Evolutionary conservation across 1,140 invertebrate species (phyloP), one percentile per base, ranked within the genome.

Genomic region (Drosophila rhopaloa): DNA sequence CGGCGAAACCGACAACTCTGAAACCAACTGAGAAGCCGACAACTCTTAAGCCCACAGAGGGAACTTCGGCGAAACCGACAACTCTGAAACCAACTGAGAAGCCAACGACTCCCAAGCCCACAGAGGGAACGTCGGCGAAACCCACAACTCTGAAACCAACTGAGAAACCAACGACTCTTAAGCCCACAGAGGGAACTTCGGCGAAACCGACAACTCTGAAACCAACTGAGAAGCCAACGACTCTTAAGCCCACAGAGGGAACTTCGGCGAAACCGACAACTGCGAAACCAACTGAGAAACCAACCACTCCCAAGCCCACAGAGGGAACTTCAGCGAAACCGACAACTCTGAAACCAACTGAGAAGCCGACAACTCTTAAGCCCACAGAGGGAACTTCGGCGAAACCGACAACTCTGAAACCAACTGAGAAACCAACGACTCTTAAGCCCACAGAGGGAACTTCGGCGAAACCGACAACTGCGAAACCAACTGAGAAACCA

Each of bases 331-430:
- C 75, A 24, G 46, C 40, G 0, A 57, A 68, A 1, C n/a, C 46
- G 0, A 51, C 53, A 3, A 43, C 70, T 14, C 0, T 8, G 5
- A 35, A 50, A 4, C 44, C 56, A 5, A 65, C 48, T 0, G 32
- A 55, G 11, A 50, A 40, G 5, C 40, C 48, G 0, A 38, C 62
- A 4, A 68, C 41, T n/a, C 9, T 24, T 0, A 59, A 41, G 3
- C 47, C 62, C 9, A 56, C 32, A 0, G 55, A 35, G 16, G 27
- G 10, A 19, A 48, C 63, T 1, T 50, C 44, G 1, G 7, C 4
- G 11, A 44, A 61, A 16, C 63, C 51, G 1, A 74, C 56, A 4
- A 75, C 72, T 1, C 0, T 8, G 11, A 61, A 61, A 13, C 63
- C 47, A 8, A 32, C 29, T 8, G 29, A 6, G 29, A 51, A 51